Percentiles rank a stretch among this genome's conserved stretches.
Conservation (phyloP, 2,888 invertebrate species). For the Melanophora roralis region DNA sequence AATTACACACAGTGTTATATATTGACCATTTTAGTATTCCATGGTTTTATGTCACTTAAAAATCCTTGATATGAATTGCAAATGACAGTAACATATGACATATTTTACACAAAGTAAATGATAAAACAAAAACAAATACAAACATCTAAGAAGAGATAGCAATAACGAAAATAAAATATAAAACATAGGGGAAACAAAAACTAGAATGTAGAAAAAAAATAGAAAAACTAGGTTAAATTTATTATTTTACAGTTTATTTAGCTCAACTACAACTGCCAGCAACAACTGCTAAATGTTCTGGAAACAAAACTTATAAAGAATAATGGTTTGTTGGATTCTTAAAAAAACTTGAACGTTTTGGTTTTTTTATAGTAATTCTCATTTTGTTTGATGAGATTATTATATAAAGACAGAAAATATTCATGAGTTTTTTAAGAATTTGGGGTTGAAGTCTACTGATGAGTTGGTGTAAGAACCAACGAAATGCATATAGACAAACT, state of each 20-base stretch:
- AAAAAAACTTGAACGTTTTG: too few species aligned
- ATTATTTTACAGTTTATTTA: constrained; percentile 37
- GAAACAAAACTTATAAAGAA: constrained; percentile 43
- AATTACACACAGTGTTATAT: too few species aligned
- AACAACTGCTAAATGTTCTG: constrained; percentile 30
- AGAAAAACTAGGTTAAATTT: constrained; percentile 58
- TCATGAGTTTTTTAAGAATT: too few species aligned
- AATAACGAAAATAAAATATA: background rate
- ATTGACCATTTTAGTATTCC: constrained; percentile 53
- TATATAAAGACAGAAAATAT: too few species aligned
- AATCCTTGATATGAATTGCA: constrained; percentile 61
- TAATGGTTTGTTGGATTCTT: constrained; percentile 31
- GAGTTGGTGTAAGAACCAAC: too few species aligned
- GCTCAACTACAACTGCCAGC: background rate
- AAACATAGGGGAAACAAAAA: background rate
- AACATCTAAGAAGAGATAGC: background rate
- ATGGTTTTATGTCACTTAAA: constrained; percentile 42
- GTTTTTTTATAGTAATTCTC: too few species aligned
- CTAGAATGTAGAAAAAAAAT: background rate
- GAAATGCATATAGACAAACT: too few species aligned
- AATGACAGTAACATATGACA: constrained; percentile 58
- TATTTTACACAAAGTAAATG: constrained; percentile 21
- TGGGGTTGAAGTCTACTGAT: too few species aligned
- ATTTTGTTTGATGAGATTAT: too few species aligned
- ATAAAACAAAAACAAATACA: too few species aligned